Evolutionary conservation across 2,113 vertebrate species (phyloP).

Genomic region (Peucedramus taeniatus): DNA sequence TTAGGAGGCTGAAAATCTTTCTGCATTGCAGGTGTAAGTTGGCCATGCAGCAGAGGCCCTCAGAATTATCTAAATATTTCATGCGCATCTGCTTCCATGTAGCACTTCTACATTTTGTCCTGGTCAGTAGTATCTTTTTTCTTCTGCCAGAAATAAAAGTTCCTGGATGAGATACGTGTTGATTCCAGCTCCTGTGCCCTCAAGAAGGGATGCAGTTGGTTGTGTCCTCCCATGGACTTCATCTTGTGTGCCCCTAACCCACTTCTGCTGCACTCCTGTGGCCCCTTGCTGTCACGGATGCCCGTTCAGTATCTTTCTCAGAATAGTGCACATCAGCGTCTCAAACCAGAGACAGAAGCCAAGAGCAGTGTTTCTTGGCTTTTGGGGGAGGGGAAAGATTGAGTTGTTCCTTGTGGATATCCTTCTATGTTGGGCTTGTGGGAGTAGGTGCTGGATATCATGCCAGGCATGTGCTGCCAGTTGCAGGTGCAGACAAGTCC

Average conservation of each 20-base stretch:
- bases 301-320: neutral
- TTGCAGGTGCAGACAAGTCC: neutral
- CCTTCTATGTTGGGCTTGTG: neutral
- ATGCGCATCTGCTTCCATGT: fast-evolving
- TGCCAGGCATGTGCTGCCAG: neutral
- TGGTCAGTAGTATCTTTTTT: neutral
- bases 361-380: neutral
- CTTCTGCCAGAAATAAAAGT: neutral
- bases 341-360: neutral
- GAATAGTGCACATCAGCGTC: neutral
- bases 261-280: neutral
- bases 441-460: neutral
- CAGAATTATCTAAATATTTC: neutral
- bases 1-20: neutral
- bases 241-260: neutral
- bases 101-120: neutral
- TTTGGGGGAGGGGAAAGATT: neutral
- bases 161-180: neutral
- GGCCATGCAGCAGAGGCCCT: neutral
- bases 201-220: neutral
- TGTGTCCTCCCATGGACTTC: neutral
- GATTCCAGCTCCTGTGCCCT: neutral
- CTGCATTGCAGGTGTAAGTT: neutral
- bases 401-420: neutral
- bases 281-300: neutral